Percentiles rank a stretch among this genome's conserved stretches.
phyloP scores from a whole-genome alignment of 1,140 invertebrate genomes.

The Procambarus clarkii region DNA sequence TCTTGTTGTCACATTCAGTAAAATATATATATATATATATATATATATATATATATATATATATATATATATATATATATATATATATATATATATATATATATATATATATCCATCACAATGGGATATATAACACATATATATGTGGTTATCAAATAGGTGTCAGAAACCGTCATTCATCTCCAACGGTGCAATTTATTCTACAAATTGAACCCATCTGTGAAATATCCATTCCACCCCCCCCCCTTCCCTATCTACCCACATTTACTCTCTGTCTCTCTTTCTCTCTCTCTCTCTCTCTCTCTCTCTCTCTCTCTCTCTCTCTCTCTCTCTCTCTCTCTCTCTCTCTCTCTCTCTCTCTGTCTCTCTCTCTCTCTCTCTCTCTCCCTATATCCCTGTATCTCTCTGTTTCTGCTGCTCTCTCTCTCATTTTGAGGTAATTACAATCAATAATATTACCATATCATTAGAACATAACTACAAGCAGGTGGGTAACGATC shows the following conservation, averaged over 20 bases:
- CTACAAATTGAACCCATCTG: not conserved
- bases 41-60: too few species aligned
- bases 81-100: not conserved
- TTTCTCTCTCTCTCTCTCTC: not conserved
- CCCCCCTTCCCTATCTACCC: too few species aligned
- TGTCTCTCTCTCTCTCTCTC: not conserved
- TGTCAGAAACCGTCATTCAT: not conserved
- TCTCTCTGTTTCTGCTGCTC: too few species aligned
- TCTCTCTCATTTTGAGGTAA: too few species aligned
- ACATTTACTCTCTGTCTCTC: not conserved
- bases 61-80: not conserved
- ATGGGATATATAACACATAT: not conserved
- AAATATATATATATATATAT: too few species aligned
- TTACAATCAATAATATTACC: too few species aligned
- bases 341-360: not conserved
- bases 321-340: constrained; percentile 2
- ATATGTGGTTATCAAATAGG: not conserved
- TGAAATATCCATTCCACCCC: not conserved
- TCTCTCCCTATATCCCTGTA: too few species aligned
- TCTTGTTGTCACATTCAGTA: too few species aligned
- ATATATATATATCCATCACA: not conserved
- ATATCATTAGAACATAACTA: too few species aligned
- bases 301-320: constrained; percentile 2
- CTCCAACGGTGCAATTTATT: not conserved
- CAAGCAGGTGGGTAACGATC: too few species aligned